Percentiles rank a stretch among this genome's conserved stretches.
These are phyloP conservation scores for Xiphophorus couchianus DNA, from an alignment of 2,113 vertebrate species.

Conservation along the genomic window DNA sequence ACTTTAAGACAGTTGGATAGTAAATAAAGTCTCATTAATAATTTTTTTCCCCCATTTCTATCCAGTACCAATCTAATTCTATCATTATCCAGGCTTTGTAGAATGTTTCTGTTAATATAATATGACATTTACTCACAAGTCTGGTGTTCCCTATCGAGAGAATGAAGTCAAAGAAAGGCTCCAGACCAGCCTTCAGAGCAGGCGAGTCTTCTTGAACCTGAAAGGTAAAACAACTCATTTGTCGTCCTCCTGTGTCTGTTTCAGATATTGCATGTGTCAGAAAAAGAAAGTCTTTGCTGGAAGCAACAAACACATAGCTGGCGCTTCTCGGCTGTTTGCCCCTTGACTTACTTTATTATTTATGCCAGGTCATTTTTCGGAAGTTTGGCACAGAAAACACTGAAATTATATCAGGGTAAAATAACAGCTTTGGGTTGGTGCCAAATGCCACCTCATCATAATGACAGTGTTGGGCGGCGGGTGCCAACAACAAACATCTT, in stretches of 20 bases:
- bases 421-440: background rate
- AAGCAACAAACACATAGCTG: background rate
- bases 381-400: background rate
- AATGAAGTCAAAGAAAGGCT: conserved; percentile 97
- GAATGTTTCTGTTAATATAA: background rate
- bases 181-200: conserved; percentile 88
- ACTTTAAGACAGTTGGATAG: too few species aligned
- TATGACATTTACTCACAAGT: conserved; percentile 73
- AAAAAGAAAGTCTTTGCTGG: background rate
- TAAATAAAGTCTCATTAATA: too few species aligned
- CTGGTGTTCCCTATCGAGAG: conserved; percentile 90
- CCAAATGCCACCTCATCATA: conserved; percentile 73
- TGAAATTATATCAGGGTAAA: background rate
- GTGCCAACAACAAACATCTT: conserved; percentile 1
- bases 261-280: conserved; percentile 1
- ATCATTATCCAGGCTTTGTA: too few species aligned
- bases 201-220: conserved; percentile 93
- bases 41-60: too few species aligned
- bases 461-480: conserved; percentile 18
- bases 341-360: background rate
- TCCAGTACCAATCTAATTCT: too few species aligned
- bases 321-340: background rate
- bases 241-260: conserved; percentile 35
- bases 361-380: background rate
- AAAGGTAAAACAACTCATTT: background rate